These are phyloP conservation scores for Elymnias hypermnestra DNA, from an alignment of 1,140 invertebrate species.

Conservation along the genomic window DNA sequence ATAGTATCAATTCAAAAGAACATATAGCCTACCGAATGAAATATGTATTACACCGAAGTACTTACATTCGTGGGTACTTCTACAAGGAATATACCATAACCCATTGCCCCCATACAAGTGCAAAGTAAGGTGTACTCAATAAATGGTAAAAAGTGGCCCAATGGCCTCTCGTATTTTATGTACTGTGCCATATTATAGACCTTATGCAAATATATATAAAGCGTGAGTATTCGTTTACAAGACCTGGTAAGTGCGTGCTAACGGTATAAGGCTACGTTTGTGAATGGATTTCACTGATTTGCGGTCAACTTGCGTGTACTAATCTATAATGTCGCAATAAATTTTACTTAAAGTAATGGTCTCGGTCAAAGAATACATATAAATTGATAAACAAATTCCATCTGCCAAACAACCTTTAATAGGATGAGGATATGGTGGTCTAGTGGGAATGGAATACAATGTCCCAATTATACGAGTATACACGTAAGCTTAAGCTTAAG, in stretches of 20 bases:
- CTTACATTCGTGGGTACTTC: no score
- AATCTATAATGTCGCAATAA: neutral
- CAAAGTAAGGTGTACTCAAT: slow-evolving; percentile 40
- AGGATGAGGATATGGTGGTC: no score
- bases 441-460: no score
- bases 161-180: slow-evolving; percentile 28
- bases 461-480: no score
- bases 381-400: no score
- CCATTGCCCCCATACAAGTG: slow-evolving; percentile 11
- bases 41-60: no score
- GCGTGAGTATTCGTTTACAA: neutral
- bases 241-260: slow-evolving; percentile 10
- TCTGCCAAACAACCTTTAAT: no score
- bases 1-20: no score
- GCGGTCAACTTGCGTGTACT: neutral
- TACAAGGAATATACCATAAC: slow-evolving; percentile 14
- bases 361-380: no score
- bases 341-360: no score
- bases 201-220: slow-evolving; percentile 15
- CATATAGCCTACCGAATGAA: no score
- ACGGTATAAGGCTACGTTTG: slow-evolving; percentile 21
- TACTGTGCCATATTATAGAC: slow-evolving; percentile 5
- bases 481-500: no score
- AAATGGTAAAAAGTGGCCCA: slow-evolving; percentile 62
- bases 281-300: slow-evolving; percentile 17